Evolutionary conservation across 2,797 vertebrate genomes (phyloP), one percentile per base, ranked within the genome.

Genomic region (Synanceia verrucosa): DNA sequence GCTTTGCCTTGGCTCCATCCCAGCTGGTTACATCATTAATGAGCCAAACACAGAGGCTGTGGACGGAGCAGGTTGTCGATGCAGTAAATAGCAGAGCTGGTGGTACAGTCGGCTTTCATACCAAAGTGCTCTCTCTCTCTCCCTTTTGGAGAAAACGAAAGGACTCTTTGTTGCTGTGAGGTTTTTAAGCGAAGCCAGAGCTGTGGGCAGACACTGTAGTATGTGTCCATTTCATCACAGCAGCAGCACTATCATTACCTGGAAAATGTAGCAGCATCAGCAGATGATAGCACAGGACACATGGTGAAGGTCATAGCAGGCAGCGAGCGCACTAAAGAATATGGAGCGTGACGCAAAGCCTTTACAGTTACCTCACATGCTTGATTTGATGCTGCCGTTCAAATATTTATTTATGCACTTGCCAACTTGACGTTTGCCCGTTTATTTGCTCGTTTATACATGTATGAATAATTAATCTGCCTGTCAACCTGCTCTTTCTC

Each of bases 281-380:
- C 86, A 85, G 70, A 85, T 76, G 76, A 86, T 24, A 18, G 53
- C 81, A 64, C 48, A 77, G 85, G 88, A 85, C 85, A 64, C 73
- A 41, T 13, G 56, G 59, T 88, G 86, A 92, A 92, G 90, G 90
- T 91, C 86, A 79, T 6, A 65, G 80, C 77, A 84, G 59, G 37
- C 39, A 11, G 44, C 16, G 65, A 59, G 52, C 72, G 69, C 44
- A 43, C 73, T 70, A 74, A 44, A 21, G 65, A 72, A 43, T 41
- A 39, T 37, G 37, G 39, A 59, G 23, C 1, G 6, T 69, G 79
- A 84, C 47, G 57, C 61, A 72, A n/a, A 57, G 58, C 16, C 48
- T 63, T 48, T 55, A 58, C 28, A 43, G 21, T 73, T 44, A 74
- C 51, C 21, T 19, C 2, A 12, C n/a, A 51, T 36, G 65, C 63